These are phyloP conservation scores for Pyralis farinalis DNA, from an alignment of 2,888 invertebrate species.

Conservation along the genomic window DNA sequence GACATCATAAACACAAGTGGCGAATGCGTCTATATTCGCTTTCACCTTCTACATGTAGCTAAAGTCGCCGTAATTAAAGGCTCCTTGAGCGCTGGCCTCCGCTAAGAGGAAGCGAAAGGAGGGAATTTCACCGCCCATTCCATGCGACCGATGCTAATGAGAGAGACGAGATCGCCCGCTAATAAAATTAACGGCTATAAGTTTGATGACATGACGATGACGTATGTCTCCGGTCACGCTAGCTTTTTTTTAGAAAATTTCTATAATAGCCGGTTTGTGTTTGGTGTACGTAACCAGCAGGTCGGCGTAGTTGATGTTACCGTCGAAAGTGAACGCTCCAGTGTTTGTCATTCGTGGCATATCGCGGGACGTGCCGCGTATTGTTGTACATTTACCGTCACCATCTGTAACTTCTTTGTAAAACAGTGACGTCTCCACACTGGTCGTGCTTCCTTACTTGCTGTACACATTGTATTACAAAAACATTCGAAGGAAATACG, in stretches of 20 bases:
- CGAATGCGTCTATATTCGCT: slow-evolving; percentile 44
- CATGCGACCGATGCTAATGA: slow-evolving; percentile 22
- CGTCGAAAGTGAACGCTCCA: slow-evolving; percentile 72
- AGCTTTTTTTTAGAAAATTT: slow-evolving; percentile 32
- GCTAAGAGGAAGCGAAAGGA: slow-evolving; percentile 29
- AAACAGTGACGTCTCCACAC: slow-evolving; percentile 5
- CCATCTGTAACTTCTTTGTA: slow-evolving; percentile 20
- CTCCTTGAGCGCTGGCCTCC: slow-evolving; percentile 27
- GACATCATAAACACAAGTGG: slow-evolving; percentile 31
- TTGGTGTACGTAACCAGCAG: slow-evolving; percentile 34
- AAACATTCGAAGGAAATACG: no score
- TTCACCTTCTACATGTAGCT: slow-evolving; percentile 49
- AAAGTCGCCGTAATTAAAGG: slow-evolving; percentile 36
- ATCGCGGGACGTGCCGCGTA: slow-evolving; percentile 52
- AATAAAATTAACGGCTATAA: slow-evolving; percentile 18
- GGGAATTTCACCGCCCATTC: slow-evolving; percentile 30
- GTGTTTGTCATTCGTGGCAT: slow-evolving; percentile 66
- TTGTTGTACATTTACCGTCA: slow-evolving; percentile 36
- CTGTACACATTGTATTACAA: background rate
- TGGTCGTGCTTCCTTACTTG: background rate
- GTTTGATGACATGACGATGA: slow-evolving; percentile 20
- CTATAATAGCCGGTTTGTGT: slow-evolving; percentile 38
- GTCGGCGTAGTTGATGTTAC: slow-evolving; percentile 49
- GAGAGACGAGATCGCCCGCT: slow-evolving; percentile 22
- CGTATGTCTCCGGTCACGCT: slow-evolving; percentile 30